Conservation (phyloP, 2,888 invertebrate species). For the Troilus luridus region DNA sequence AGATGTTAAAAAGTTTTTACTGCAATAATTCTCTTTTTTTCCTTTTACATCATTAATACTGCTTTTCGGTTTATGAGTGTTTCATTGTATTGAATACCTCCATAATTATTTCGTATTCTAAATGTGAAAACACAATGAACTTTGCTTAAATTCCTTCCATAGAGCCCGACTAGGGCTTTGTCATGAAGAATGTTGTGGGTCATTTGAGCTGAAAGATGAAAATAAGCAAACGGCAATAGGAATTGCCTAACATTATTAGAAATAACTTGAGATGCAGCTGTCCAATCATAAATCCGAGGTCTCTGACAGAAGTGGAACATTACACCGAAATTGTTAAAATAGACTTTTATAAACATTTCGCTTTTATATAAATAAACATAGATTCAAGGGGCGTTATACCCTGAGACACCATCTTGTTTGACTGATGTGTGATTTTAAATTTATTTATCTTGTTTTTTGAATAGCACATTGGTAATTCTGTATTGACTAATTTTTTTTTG, state of each 20-base stretch:
- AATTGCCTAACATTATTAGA: not conserved
- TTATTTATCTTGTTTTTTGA: not conserved
- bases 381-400: not conserved
- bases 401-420: not conserved
- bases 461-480: not conserved
- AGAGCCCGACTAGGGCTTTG: no score
- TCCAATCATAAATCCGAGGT: slow-evolving; percentile 11
- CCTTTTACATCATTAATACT: no score
- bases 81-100: no score
- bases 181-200: not conserved
- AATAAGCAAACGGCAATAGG: slow-evolving; percentile 2
- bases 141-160: no score
- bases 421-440: not conserved
- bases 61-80: no score
- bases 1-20: no score
- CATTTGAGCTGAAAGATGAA: slow-evolving; percentile 1
- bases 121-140: no score
- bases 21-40: no score
- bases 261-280: slow-evolving; percentile 19
- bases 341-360: slow-evolving; percentile 25
- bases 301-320: slow-evolving; percentile 11
- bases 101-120: no score
- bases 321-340: not conserved
- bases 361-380: slow-evolving; percentile 9
- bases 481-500: no score